Evolutionary conservation across 1,140 invertebrate genomes (phyloP).

Genomic region (Drosophila navojoa): DNA sequence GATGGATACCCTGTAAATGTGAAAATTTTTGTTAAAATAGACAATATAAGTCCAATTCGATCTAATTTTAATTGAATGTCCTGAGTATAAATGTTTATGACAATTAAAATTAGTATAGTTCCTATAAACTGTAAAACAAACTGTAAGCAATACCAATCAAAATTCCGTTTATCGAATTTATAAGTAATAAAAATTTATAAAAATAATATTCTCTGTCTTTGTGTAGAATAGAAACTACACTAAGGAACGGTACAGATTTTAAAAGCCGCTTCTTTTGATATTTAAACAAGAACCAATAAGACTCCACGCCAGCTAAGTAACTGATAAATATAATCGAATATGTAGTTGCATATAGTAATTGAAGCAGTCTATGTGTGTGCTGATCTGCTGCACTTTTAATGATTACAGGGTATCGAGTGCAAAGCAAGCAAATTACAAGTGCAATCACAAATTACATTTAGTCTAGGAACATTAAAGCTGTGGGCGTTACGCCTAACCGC

Average conservation of each 20-base stretch:
- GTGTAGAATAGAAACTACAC: no score
- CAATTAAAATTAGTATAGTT: no score
- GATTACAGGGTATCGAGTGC: constrained; percentile 19
- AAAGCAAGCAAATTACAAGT: constrained; percentile 3
- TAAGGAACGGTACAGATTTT: no score
- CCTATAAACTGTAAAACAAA: no score
- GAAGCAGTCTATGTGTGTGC: no score
- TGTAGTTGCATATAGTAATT: background rate
- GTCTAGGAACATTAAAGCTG: background rate
- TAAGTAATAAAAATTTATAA: no score
- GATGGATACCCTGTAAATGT: constrained; percentile 1
- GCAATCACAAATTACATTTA: constrained; percentile 4
- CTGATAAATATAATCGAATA: background rate
- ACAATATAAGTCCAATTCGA: no score
- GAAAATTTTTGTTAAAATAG: background rate
- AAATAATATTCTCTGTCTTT: no score
- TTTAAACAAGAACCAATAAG: background rate
- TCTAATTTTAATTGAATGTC: no score
- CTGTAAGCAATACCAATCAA: no score
- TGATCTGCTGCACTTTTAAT: background rate
- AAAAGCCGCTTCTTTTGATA: background rate
- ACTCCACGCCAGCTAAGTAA: background rate
- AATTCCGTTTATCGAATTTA: no score
- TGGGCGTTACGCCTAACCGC: constrained; percentile 39
- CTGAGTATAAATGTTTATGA: no score